A percentile compares a stretch with the other conserved stretches of the same genome.
Evolutionary conservation across 2,888 invertebrate genomes (phyloP).

Genomic region (Drosophila acutilabella): DNA sequence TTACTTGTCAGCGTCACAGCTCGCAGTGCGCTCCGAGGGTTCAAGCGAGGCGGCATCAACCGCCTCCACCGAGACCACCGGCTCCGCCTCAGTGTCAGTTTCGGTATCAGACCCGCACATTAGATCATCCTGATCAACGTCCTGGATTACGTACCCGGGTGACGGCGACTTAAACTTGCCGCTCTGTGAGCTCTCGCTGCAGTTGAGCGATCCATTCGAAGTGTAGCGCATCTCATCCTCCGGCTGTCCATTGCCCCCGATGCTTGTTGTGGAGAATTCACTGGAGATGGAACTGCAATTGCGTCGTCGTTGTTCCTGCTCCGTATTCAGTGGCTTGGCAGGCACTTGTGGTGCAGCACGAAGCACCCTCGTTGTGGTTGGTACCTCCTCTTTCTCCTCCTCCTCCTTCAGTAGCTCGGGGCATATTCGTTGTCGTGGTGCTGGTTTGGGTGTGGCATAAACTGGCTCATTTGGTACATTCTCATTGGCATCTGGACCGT

Average conservation of each 20-base stretch:
- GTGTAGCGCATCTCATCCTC: conserved; percentile 67
- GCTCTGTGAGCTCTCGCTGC: conserved; percentile 79
- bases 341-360: conserved; percentile 59
- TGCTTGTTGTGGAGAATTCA: conserved; percentile 77
- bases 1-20: conserved; percentile 77
- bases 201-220: conserved; percentile 78
- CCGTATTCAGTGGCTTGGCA: conserved; percentile 63
- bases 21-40: conserved; percentile 49
- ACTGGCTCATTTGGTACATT: conserved; percentile 67
- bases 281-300: conserved; percentile 79
- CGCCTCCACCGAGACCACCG: conserved; percentile 17
- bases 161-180: conserved; percentile 84
- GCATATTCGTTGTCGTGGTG: conserved; percentile 78
- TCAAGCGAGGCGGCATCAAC: conserved; percentile 28
- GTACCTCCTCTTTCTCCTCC: background rate
- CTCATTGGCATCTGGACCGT: conserved; percentile 82
- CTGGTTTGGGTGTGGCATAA: conserved; percentile 80
- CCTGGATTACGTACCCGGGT: conserved; percentile 82
- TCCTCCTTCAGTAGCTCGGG: conserved; percentile 30
- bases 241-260: conserved; percentile 45
- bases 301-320: conserved; percentile 59
- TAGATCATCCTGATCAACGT: conserved; percentile 24
- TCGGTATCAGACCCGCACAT: conserved; percentile 30
- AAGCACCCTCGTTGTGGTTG: background rate
- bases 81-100: conserved; percentile 16